Base-by-base conservation (phyloP, 2,888 invertebrate genomes). In the Pemphredon lugubris region DNA sequence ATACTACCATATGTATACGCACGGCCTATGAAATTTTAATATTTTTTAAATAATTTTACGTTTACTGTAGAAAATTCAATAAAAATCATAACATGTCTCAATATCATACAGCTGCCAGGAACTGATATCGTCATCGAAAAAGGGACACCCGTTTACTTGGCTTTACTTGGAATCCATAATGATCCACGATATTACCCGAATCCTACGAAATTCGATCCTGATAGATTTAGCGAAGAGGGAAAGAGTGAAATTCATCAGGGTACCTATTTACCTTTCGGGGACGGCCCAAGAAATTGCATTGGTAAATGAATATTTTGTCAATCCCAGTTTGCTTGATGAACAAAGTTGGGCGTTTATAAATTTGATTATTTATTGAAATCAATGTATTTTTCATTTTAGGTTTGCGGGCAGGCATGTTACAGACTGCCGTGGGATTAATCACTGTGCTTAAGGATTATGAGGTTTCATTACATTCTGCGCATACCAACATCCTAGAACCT, bases 41-140 rank as follows among this genome's bases (percentile, higher is more conserved):
- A n/a, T n/a, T n/a, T n/a, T n/a, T n/a, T n/a, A n/a, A n/a, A n/a
- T n/a, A n/a, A n/a, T n/a, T n/a, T n/a, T n/a, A n/a, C n/a, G n/a
- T n/a, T n/a, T n/a, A n/a, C n/a, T n/a, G n/a, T n/a, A n/a, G n/a
- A n/a, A n/a, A n/a, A n/a, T n/a, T n/a, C n/a, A n/a, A n/a, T n/a
- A n/a, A n/a, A n/a, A n/a, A n/a, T n/a, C n/a, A n/a, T n/a, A n/a
- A n/a, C n/a, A n/a, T n/a, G n/a, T n/a, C n/a, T n/a, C n/a, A n/a
- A n/a, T n/a, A n/a, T n/a, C n/a, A n/a, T n/a, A n/a, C n/a, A 86
- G 83, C 73, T 88, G 54, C 86, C 88, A 2, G 84, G 79, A 14
- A 85, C 79, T 5, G 51, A 86, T n/a, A 65, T 84, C 1, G 70
- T 83, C 1, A 61, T 88, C 37, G 80, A 86, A 53, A 81, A 84